These are phyloP conservation scores for Pteronura brasiliensis DNA, from an alignment of 2,113 vertebrate genomes.

Conservation along the genomic window DNA sequence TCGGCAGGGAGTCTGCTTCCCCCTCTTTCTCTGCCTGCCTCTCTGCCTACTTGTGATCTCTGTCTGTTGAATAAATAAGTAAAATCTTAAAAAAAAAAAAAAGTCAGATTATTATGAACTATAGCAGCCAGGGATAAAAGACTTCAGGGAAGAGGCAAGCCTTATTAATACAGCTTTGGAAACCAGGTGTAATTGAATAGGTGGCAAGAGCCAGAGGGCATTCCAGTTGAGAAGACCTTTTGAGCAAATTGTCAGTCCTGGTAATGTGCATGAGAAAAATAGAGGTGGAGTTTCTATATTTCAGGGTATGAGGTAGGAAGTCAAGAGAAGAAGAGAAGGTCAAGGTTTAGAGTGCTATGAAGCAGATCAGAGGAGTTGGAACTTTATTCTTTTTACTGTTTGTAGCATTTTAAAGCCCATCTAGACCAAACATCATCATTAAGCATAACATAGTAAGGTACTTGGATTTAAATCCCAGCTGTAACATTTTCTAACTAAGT, in stretches of 20 bases:
- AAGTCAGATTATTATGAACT: neutral
- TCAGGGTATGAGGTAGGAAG: neutral
- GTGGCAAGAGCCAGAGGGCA: neutral
- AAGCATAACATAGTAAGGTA: neutral
- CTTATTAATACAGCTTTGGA: neutral
- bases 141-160: neutral
- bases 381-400: neutral
- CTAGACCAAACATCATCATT: neutral
- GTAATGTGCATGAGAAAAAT: neutral
- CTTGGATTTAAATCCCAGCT: neutral
- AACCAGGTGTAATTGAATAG: neutral
- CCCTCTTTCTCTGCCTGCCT: too few species aligned
- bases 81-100: neutral
- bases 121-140: neutral
- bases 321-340: neutral
- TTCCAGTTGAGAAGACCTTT: neutral
- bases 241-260: neutral
- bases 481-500: neutral
- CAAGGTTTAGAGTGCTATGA: neutral
- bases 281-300: neutral
- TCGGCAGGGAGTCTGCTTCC: too few species aligned
- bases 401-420: neutral
- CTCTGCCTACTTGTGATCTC: too few species aligned
- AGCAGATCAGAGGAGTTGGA: neutral
- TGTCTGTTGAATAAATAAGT: too few species aligned